Conservation (phyloP, 2,888 invertebrate species). For the Anticlea derivata region DNA sequence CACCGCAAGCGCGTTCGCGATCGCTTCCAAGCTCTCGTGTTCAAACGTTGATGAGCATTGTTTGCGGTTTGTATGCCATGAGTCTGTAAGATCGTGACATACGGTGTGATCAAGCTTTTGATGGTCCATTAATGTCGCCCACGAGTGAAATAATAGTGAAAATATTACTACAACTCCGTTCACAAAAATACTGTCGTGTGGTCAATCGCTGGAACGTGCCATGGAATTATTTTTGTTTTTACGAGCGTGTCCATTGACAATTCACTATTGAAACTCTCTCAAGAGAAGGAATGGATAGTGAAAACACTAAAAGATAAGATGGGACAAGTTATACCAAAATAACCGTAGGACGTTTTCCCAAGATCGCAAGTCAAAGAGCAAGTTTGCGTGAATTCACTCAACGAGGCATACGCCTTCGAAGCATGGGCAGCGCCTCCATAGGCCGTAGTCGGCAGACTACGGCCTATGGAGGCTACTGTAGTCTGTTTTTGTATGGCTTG, state of each 20-base stretch:
- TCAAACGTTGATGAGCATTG: not conserved
- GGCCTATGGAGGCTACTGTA: too few relatives aligned
- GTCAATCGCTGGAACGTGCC: conserved; percentile 25
- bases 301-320: too few relatives aligned
- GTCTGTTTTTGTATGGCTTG: too few relatives aligned
- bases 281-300: too few relatives aligned
- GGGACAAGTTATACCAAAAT: too few relatives aligned
- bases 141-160: conserved; percentile 51
- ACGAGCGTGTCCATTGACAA: conserved; percentile 23
- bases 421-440: too few relatives aligned
- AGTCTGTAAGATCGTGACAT: conserved; percentile 34
- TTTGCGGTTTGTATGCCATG: conserved; percentile 16
- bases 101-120: conserved; percentile 48
- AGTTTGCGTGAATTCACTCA: too few relatives aligned
- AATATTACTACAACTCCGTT: conserved; percentile 42
- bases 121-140: conserved; percentile 64
- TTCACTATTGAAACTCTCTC: conserved; percentile 2
- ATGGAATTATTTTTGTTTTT: conserved; percentile 20
- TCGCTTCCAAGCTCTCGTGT: not conserved
- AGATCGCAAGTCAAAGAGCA: too few relatives aligned
- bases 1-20: not conserved
- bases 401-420: too few relatives aligned
- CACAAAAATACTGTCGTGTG: conserved; percentile 36
- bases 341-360: too few relatives aligned
- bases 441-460: too few relatives aligned